A percentile compares a stretch with the other conserved stretches of the same genome.
Evolutionary conservation across 1,140 invertebrate species (phyloP).

Genomic region (Drosophila punjabiensis): DNA sequence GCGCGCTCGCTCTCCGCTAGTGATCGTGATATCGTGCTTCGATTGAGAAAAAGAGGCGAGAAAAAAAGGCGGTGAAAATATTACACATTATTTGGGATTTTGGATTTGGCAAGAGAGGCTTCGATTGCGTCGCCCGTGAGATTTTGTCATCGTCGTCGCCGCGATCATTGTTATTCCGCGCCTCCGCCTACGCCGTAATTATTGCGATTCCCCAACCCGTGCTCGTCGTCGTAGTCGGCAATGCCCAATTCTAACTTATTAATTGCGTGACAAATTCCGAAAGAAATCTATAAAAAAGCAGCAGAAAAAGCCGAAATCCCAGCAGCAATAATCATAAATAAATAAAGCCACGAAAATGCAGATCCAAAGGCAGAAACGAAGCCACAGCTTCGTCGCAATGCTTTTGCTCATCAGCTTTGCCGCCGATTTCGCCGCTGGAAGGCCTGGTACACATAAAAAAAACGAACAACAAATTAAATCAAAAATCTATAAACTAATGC

Average conservation of each 20-base stretch:
- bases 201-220: slow-evolving; percentile 47
- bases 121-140: slow-evolving; percentile 28
- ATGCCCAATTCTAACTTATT: slow-evolving; percentile 76
- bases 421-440: slow-evolving; percentile 53
- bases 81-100: slow-evolving; percentile 71
- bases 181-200: slow-evolving; percentile 78
- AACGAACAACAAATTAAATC: slow-evolving; percentile 11
- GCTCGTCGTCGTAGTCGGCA: slow-evolving; percentile 55
- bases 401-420: slow-evolving; percentile 52
- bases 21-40: slow-evolving; percentile 78
- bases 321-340: slow-evolving; percentile 20
- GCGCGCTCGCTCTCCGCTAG: slow-evolving; percentile 11
- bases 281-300: slow-evolving; percentile 9
- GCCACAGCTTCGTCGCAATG: slow-evolving; percentile 42
- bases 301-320: slow-evolving; percentile 5
- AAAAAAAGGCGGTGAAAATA: slow-evolving; percentile 56
- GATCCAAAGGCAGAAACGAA: slow-evolving; percentile 32
- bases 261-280: slow-evolving; percentile 68
- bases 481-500: slow-evolving; percentile 28
- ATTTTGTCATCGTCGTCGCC: slow-evolving; percentile 54
- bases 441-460: slow-evolving; percentile 65
- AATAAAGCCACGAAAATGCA: slow-evolving; percentile 60
- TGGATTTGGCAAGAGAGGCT: slow-evolving; percentile 64
- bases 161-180: slow-evolving; percentile 63
- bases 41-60: slow-evolving; percentile 62